Base-by-base conservation (phyloP, 2,888 invertebrate species). In the Drosophila maculinotata region DNA sequence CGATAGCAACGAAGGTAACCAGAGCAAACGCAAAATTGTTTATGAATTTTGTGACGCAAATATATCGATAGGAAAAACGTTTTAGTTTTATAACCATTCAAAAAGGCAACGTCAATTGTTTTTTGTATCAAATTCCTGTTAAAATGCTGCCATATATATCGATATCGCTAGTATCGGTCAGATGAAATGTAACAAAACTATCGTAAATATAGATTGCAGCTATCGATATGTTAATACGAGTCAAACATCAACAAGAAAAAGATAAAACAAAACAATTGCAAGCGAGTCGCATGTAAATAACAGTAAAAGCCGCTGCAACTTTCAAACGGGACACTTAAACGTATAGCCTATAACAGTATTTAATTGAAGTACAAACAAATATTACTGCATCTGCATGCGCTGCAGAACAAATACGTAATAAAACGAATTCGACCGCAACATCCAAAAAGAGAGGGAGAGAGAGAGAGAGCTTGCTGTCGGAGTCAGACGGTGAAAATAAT, bases 401-500 rank as follows among this genome's bases (percentile, higher is more conserved):
- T 52, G 60, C 53, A 45, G 35, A 45, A 41, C 23, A 45, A 45
- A 12, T 41, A 57, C 49, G 45, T 69, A 44, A 49, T 49, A 60
- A 51, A 58, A 42, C 44, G 39, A 33, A 57, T 41, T 31, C 30
- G 35, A 48, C 57, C 51, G 53, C 52, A 54, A 66, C 35, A 52
- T 49, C 12, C 8, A 17, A 26, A 36, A 9, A 25, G 7, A 25
- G 6, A 25, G 49, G 49, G 51, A 65, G 70, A 66, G 7, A 25
- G 6, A 25, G 49, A 54, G 51, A 65, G 70, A 60, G 69, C 41
- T 56, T 14, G 31, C 30, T 59, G 33, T 53, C 36, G 42, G 52
- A 56, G 52, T 56, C 58, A 45, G 62, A 51, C 72, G 66, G 69
- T 76, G 76, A 81, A 76, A 82, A 78, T 76, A 73, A 67, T 78